These are phyloP conservation scores for Coilia nasus DNA, from an alignment of 2,797 vertebrate species.

Conservation along the genomic window DNA sequence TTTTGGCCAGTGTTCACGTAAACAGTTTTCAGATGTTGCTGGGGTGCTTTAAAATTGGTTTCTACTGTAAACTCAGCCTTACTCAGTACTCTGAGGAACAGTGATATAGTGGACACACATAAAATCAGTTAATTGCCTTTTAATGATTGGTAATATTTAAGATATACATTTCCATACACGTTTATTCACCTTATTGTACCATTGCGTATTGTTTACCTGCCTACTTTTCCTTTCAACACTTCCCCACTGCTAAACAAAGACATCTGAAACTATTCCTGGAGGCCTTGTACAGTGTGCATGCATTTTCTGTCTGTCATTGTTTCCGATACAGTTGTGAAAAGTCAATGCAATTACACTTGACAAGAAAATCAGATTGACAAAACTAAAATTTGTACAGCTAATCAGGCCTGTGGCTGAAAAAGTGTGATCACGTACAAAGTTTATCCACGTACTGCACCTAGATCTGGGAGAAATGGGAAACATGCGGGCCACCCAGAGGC, in stretches of 20 bases:
- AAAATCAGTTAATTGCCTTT: no score
- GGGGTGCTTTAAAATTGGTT: background rate
- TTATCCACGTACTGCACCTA: background rate
- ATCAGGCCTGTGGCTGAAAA: background rate
- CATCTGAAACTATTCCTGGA: no score
- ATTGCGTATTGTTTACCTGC: no score
- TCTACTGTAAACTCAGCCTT: background rate
- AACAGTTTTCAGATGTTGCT: background rate
- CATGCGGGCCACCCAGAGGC: background rate
- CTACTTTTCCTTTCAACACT: no score
- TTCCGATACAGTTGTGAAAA: background rate
- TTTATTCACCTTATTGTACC: no score
- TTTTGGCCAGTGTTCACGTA: background rate
- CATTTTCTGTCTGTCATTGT: background rate
- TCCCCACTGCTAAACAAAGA: no score
- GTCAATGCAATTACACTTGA: background rate
- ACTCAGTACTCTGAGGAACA: no score
- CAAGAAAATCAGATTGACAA: constrained; percentile 3
- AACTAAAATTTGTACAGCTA: background rate
- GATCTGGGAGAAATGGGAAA: background rate
- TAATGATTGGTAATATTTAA: no score
- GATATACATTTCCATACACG: no score
- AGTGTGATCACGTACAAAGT: no score
- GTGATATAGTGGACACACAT: no score
- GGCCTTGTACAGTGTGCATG: no score